Evolutionary conservation across 2,888 invertebrate species (phyloP), one percentile per base, ranked within the genome.

Genomic region (Azorinus chamasolen): DNA sequence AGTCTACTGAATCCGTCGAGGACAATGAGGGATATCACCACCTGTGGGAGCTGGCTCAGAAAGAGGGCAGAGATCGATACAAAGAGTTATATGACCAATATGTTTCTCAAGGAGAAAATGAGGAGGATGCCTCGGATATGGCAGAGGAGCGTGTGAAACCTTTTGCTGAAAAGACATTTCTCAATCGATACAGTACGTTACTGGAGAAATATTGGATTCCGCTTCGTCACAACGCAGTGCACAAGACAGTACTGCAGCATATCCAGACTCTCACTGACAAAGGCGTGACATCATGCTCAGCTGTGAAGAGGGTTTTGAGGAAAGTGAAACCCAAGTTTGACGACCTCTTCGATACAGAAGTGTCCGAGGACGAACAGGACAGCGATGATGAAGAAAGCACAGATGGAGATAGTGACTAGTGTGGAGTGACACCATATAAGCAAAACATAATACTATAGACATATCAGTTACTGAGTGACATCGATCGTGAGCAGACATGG

Each of bases 41-140:
- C 25, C 39, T 63, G 1, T 71, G 63, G 63, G 16, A 41, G 2
- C 51, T 63, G 24, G 55, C 63, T 63, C 18, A 50, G 45, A 37
- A n/a, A 0, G 57, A 24, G 25, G 43, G 58, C 18, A 43, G 43
- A 71, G 18, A 48, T 41, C 39, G 22, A 45, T 54, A 50, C 58
- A 63, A 71, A 27, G 50, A 71, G 51, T 20, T 71, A 41, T 63
- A 63, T 51, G 58, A 71, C n/a, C 71, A 57, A 50, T 63, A 41
- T 22, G 48, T 71, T 41, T 27, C 43, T 27, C 10, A 57, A 27
- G 62, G 71, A 45, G 54, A 27, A 22, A 37, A 53, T 14, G 18
- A 69, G 22, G 61, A 61, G n/a, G 61, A 69, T 39, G 59, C 54
- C 6, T 45, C 32, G 53, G 69, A 61, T 16, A 45, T n/a, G 27